phyloP scores from a whole-genome alignment of 1,140 invertebrate genomes.

The Ceratosolen solmsi region DNA sequence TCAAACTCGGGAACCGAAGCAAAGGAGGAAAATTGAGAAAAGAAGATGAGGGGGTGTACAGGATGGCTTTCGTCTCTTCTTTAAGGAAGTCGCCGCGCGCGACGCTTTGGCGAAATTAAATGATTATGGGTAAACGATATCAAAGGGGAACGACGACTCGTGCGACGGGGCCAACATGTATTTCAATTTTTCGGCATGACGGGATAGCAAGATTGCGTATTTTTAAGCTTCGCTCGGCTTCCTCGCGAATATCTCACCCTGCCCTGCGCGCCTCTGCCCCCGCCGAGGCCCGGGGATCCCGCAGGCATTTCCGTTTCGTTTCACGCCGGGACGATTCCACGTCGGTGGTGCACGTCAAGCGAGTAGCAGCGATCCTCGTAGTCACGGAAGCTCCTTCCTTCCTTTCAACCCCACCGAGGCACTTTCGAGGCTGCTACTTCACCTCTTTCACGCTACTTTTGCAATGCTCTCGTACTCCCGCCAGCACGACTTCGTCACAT shows the following conservation, averaged over 20 bases:
- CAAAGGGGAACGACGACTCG: conserved; percentile 64
- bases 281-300: conserved; percentile 52
- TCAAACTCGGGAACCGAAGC: not conserved
- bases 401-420: conserved; percentile 41
- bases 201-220: conserved; percentile 73
- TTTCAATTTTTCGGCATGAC: conserved; percentile 75
- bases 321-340: conserved; percentile 68
- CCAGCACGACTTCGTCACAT: not conserved
- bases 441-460: conserved; percentile 47
- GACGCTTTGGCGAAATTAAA: conserved; percentile 70
- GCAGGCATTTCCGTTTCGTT: conserved; percentile 71
- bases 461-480: not conserved
- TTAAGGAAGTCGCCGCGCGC: conserved; percentile 49
- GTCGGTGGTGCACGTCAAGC: not conserved
- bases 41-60: conserved; percentile 19
- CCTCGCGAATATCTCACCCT: conserved; percentile 24
- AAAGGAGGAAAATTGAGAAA: conserved; percentile 34
- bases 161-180: conserved; percentile 62
- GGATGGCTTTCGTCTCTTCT: conserved; percentile 49
- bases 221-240: conserved; percentile 69
- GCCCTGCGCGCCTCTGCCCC: too few species aligned
- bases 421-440: conserved; percentile 20
- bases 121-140: conserved; percentile 75
- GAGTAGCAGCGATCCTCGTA: not conserved
- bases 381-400: conserved; percentile 32